Evolutionary conservation across 1,140 invertebrate genomes (phyloP).

Genomic region (Ptiloglossa arizonensis): DNA sequence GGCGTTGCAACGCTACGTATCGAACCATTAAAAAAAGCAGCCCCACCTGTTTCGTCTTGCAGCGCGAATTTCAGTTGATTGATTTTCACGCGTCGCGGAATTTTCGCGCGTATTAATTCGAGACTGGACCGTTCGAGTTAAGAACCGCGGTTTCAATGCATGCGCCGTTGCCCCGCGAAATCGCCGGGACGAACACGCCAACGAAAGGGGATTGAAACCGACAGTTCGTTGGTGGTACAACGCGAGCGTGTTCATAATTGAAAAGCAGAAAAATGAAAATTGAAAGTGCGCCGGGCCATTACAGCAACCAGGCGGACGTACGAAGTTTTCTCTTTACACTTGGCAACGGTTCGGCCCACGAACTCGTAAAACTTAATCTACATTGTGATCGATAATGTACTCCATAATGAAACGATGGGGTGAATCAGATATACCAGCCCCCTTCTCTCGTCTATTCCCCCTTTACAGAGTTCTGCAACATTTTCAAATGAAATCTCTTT

Average conservation of each 20-base stretch:
- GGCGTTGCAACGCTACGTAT: no score
- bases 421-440: background rate
- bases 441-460: no score
- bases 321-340: background rate
- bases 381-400: slow-evolving; percentile 5
- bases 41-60: background rate
- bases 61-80: background rate
- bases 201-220: slow-evolving; percentile 3
- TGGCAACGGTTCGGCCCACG: background rate
- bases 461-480: background rate
- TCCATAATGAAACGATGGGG: background rate
- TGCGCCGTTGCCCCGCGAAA: slow-evolving; percentile 17
- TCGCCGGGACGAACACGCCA: slow-evolving; percentile 20
- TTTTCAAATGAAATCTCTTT: background rate
- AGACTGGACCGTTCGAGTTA: background rate
- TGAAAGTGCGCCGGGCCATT: background rate
- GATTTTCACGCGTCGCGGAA: background rate
- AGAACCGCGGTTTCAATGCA: slow-evolving; percentile 3
- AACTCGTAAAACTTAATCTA: slow-evolving; percentile 2
- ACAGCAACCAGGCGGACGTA: background rate
- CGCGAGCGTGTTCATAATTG: slow-evolving; percentile 1
- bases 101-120: background rate
- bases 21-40: background rate
- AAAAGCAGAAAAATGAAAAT: slow-evolving; percentile 27
- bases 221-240: background rate